Base-by-base conservation (phyloP, 2,888 invertebrate species). In the Netelia fuscicornis region DNA sequence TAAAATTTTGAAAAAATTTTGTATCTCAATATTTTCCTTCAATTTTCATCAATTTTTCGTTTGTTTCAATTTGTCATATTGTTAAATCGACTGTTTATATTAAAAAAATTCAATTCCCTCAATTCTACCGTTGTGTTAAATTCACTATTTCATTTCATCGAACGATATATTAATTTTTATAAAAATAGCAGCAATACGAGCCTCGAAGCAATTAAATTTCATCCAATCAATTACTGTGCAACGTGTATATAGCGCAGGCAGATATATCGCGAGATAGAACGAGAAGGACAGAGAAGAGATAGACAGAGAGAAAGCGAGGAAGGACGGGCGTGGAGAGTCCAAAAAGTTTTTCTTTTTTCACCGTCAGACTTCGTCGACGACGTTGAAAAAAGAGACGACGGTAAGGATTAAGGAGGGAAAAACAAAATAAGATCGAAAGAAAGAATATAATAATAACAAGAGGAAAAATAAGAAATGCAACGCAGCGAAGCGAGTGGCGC, bases 401-500 rank as follows among this genome's bases (percentile, higher is more conserved):
- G 13, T 72, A 58, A 54, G 48, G 20, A 72, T 64, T 6, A n/a
- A n/a, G 56, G 58, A 48, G 74, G 67, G 62, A 67, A 74, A 20
- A 65, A 23, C 48, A 62, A 23, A 79, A 81, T 78, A 70, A 84
- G 64, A 64, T 65, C 48, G 78, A 48, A 86, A 80, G 82, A 85
- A 84, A 64, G 52, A 74, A 64, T 80, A 60, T 58, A 60, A 80
- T 10, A 75, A 65, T 83, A 89, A 81, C 67, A 65, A 78, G 81
- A 87, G 62, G 62, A 83, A 20, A 83, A 87, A 76, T 70, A 83
- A 83, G 76, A 83, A 72, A 78, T 71, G 75, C 62, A 76, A 81
- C 62, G 72, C 48, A 78, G 23, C 77, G 48, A 54, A 13, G 48
- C 17, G 70, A 75, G 78, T 83, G 71, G 81, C 77, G 84, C 30